Evolutionary conservation across 1,140 invertebrate genomes (phyloP), one percentile per base, ranked within the genome.

Genomic region (Chymomyza costata): DNA sequence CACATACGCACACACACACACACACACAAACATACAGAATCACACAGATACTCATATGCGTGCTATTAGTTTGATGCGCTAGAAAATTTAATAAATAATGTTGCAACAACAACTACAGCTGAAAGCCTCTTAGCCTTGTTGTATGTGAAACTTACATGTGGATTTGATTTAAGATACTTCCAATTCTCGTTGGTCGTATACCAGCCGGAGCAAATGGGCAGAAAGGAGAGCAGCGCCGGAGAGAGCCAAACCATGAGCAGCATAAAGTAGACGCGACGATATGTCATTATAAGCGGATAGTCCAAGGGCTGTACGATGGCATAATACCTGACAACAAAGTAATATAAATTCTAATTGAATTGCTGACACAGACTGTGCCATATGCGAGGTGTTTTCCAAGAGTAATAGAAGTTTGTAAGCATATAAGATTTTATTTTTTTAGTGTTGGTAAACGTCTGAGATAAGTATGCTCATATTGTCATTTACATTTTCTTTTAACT

Each of bases 161-260:
- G 93, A 83, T 93, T 90, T 37, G 89, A 87, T 66, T 88, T 88
- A 25, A 93, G 88, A 71, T 89, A 92, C 30, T 90, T 87, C 49
- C 94, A 87, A 80, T 96, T 92, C 61, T 93, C 91, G n/a, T 88
- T 87, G 0, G 95, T 95, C 0, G 94, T 94, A 85, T 96, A 96
- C 93, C 95, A 96, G 2, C 94, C 95, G 84, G 93, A 93, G 83
- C 98, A 98, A 35, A 99, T 96, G 0, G 97, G 97, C 18, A 98
- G 89, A 74, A 98, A 97, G 1, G 96, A 98, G 32, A 99, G 95
- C 16, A 97, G 86, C 1, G 94, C 93, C 7, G 97, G 95, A 39
- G 94, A 92, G 40, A 94, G 91, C 97, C 97, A 99, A 1, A 98
- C 95, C 1, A 94, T 89, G 3, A 92, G 90, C 49, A 94, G 83